phyloP scores from a whole-genome alignment of 2,888 invertebrate genomes.

The Nineta flava region DNA sequence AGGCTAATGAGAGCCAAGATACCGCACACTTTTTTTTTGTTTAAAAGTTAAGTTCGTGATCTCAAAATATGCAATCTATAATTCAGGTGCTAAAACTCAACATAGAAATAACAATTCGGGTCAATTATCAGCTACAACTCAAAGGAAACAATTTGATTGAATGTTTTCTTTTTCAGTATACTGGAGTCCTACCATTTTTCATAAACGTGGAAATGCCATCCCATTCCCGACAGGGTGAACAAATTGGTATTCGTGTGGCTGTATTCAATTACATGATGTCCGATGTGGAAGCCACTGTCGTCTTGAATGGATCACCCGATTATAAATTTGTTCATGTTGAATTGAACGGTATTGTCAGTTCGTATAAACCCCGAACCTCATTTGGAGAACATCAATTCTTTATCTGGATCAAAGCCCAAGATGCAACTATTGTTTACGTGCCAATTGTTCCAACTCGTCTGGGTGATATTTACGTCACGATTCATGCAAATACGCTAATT shows the following conservation, averaged over 20 bases:
- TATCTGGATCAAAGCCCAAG: constrained; percentile 65
- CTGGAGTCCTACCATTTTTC: constrained; percentile 83
- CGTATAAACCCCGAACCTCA: constrained; percentile 81
- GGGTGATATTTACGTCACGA: constrained; percentile 56
- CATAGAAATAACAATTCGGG: too few species aligned
- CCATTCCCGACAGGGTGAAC: constrained; percentile 75
- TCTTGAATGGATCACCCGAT: constrained; percentile 66
- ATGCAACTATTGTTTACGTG: constrained; percentile 68
- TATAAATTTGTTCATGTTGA: constrained; percentile 89
- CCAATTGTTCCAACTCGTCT: constrained; percentile 75
- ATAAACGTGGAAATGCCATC: constrained; percentile 88
- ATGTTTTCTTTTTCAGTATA: constrained; percentile 45
- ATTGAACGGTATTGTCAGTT: constrained; percentile 67
- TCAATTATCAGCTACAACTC: too few species aligned
- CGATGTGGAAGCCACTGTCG: constrained; percentile 72
- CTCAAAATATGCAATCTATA: too few species aligned
- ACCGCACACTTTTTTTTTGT: too few species aligned
- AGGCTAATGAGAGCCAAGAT: too few species aligned
- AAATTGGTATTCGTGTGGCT: constrained; percentile 79
- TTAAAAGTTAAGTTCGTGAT: too few species aligned
- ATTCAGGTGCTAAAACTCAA: too few species aligned
- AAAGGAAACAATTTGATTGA: too few species aligned
- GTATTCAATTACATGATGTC: constrained; percentile 88
- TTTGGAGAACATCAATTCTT: constrained; percentile 93
- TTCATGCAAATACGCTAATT: constrained; percentile 61